Base-by-base conservation (phyloP, 2,888 invertebrate genomes). In the Argynnis bischoffii region DNA sequence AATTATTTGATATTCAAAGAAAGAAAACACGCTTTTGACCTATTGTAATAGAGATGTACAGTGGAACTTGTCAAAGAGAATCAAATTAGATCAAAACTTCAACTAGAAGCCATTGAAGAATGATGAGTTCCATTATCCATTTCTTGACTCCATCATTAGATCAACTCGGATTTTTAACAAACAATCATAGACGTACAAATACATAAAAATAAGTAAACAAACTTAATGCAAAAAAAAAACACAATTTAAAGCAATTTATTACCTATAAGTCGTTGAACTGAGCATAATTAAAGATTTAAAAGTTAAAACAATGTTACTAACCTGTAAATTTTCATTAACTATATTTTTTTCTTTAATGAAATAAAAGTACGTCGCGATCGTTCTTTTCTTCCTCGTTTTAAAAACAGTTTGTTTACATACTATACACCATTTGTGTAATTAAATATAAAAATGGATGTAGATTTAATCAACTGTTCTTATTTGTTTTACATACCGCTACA, bases 341-440 rank as follows among this genome's bases (percentile, higher is more conserved):
- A 56, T 55, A 11, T 1, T 4, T 56, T 50, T 64, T 64, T 47
- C 18, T 55, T 31, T 66, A 54, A 63, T 66, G 55, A 67, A 50
- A 66, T 51, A 26, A 26, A 55, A 55, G 47, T 48, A 47, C 50
- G 1, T 26, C 41, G 35, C 11, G 15, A 53, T 41, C 41, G 55
- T 50, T 51, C 15, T 46, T 69, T 21, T 35, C 26, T 59, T 55
- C 59, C 55, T 21, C 16, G 26, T 60, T 64, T 60, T 55, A 48
- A 46, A 46, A 26, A n/a, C 21, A 60, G 48, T 64, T 56, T 67
- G 35, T 53, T 64, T 26, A 67, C 55, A 54, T 55, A 63, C 56
- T 50, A 56, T 61, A 31, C 53, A 70, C 47, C 64, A 69, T 61
- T 71, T 71, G 71, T 69, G 60, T 66, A 66, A 71, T 53, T 47